Percentiles rank a stretch among this genome's conserved stretches.
Evolutionary conservation across 2,888 invertebrate genomes (phyloP).

Genomic region (Cephalotes varians): DNA sequence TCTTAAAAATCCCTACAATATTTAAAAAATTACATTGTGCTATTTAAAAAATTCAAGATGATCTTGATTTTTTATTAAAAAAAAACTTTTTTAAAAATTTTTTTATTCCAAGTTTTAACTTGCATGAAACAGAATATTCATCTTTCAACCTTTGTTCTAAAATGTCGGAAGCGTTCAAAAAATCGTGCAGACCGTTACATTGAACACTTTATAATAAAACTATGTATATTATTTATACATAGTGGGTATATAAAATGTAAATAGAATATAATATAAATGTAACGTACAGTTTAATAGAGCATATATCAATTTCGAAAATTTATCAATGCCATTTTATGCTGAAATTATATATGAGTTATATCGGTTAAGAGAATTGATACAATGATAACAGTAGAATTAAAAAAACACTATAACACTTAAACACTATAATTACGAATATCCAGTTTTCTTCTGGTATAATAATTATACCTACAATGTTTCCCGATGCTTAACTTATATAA

Average conservation of each 20-base stretch:
- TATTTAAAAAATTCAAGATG: no score
- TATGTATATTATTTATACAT: background rate
- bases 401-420: background rate
- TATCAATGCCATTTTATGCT: background rate
- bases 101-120: no score
- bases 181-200: no score
- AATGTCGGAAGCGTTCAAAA: no score
- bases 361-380: background rate
- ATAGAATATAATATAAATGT: background rate
- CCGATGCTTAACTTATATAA: conserved; percentile 14
- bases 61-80: no score
- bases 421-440: conserved; percentile 6
- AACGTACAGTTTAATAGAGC: background rate
- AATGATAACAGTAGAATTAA: background rate
- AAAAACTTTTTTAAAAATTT: no score
- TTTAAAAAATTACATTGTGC: no score
- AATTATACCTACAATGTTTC: conserved; percentile 28
- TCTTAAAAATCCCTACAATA: no score
- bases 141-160: no score
- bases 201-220: background rate
- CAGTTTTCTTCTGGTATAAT: conserved; percentile 9
- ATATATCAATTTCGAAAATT: background rate
- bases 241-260: background rate
- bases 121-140: no score
- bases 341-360: background rate